Base-by-base conservation (phyloP, 2,113 vertebrate species). In the Zapornia atra region DNA sequence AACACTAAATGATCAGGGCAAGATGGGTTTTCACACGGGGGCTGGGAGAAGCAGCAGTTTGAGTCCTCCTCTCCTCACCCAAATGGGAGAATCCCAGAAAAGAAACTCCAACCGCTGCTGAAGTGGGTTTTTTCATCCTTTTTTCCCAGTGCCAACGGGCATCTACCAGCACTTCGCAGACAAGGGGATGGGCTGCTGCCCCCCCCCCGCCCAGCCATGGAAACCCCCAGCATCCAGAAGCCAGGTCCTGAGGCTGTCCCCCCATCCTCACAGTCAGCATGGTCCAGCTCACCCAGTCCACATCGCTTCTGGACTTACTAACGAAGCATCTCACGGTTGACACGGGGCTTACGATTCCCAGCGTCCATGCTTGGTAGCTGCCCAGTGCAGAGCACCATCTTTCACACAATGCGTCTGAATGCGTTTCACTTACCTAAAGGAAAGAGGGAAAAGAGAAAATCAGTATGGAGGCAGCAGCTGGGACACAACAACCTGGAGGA, bases 371-470 rank as follows among this genome's bases (percentile, higher is more conserved):
- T 25, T 1, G 1, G 36, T 1, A 18, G 82, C 78, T 13, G 33
- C 11, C 78, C 57, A 0, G 1, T 14, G 82, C 73, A 36, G 64
- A 70, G 50, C 87, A 50, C 3, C 54, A 33, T 12, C 28, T 3
- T 6, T 31, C 92, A 88, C 70, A 29, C 25, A 3, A 51, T 7
- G 64, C 10, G 80, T 28, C 89, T 28, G 25, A 88, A n/a, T 0
- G 9, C 2, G 3, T 28, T 4, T 85, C 95, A 93, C 96, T 97
- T 96, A 97, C 96, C 97, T 95, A 95, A 34, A 56, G 66, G 66
- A 26, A 89, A 10, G 12, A 42, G 75, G 54, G 29, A 44, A 56
- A 85, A 61, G 42, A 13, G 1, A 44, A 7, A 36, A 22, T 93
- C 50, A 95, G 82, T 22, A 17, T 56, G 48, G 80, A 61, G 0